A percentile compares a stretch with the other conserved stretches of the same genome.
Evolutionary conservation across 1,140 invertebrate genomes (phyloP).

Genomic region (Cyrtorhinus lividipennis): DNA sequence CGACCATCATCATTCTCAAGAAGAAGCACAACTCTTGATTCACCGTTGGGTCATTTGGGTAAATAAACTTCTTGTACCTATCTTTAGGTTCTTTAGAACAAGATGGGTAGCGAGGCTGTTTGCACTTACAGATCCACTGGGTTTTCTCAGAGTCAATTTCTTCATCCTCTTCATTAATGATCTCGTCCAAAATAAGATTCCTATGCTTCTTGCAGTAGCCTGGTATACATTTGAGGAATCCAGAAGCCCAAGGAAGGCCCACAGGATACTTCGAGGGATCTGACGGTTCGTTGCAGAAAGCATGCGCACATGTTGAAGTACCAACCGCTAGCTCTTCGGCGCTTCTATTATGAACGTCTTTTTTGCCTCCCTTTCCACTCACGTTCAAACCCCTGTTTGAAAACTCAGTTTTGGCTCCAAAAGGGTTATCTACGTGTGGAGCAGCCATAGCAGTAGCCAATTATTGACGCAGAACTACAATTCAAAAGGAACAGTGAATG

Average conservation of each 20-base stretch:
- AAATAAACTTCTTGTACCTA: not conserved
- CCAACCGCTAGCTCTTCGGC: not conserved
- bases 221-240: not conserved
- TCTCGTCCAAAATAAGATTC: not conserved
- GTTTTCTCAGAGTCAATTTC: not conserved
- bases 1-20: not conserved
- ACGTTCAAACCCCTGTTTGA: not conserved
- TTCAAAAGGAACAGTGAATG: too few relatives aligned
- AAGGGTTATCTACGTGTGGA: not conserved
- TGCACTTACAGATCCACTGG: not conserved
- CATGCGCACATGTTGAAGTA: not conserved
- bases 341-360: not conserved
- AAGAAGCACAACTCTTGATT: not conserved
- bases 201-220: not conserved
- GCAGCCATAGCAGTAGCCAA: not conserved
- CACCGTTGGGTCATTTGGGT: not conserved
- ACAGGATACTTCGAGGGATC: not conserved
- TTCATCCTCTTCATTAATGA: not conserved
- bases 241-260: not conserved
- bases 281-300: not conserved
- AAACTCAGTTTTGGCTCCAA: not conserved
- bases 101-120: not conserved
- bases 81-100: not conserved
- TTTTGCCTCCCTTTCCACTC: not conserved
- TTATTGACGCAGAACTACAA: too few relatives aligned